Percentiles rank a stretch among this genome's conserved stretches.
phyloP scores from a whole-genome alignment of 2,113 vertebrate species.

The Rhinopomastus cyanomelas region DNA sequence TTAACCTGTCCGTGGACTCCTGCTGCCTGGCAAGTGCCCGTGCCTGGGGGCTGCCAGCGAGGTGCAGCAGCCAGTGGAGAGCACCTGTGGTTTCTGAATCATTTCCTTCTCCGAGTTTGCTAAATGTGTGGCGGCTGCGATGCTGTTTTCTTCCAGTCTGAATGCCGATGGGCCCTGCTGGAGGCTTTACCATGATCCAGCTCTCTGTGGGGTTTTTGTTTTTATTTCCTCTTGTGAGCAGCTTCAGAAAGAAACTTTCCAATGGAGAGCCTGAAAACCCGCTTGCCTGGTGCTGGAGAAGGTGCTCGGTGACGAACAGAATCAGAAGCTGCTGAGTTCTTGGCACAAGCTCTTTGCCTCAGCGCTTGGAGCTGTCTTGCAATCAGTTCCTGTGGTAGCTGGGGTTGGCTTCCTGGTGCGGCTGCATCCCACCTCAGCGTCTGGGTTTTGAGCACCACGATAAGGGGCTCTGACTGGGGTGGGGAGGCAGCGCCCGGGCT shows the following conservation, averaged over 20 bases:
- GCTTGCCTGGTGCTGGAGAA: not conserved
- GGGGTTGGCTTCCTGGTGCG: not conserved
- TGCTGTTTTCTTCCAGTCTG: conserved; percentile 26
- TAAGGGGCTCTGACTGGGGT: not conserved
- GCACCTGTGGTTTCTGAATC: conserved; percentile 67
- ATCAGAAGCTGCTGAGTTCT: not conserved
- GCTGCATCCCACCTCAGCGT: not conserved
- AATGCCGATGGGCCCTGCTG: not conserved
- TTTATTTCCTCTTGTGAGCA: not conserved
- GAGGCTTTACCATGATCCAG: not conserved
- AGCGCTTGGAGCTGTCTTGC: not conserved
- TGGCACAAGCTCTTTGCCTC: not conserved
- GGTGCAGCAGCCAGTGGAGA: not conserved
- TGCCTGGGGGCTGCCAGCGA: conserved; percentile 6
- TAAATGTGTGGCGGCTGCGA: not conserved
- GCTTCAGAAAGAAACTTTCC: not conserved
- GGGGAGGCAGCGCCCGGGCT: not conserved
- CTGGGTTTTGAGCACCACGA: not conserved
- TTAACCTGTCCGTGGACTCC: not conserved
- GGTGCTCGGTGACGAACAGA: not conserved
- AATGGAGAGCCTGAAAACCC: not conserved
- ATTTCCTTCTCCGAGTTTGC: conserved; percentile 60
- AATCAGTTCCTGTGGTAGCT: not conserved
- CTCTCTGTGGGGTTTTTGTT: not conserved
- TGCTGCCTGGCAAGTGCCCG: not conserved